Base-by-base conservation (phyloP, 2,113 vertebrate species). In the Jaculus jaculus region DNA sequence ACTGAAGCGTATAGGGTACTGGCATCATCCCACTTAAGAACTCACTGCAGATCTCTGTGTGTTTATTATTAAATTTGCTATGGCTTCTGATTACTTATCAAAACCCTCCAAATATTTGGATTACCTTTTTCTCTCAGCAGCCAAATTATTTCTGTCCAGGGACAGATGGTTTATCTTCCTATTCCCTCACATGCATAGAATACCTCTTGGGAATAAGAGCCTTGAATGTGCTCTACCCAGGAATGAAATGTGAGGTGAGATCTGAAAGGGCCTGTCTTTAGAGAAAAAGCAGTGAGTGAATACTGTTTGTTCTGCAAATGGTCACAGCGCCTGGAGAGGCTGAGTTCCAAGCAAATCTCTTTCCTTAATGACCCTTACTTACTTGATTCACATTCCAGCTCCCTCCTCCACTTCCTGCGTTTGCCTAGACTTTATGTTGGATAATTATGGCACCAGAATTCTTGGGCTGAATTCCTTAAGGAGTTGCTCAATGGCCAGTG, bases 41-140 rank as follows among this genome's bases (percentile, higher is more conserved):
- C 37, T 26, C 78, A 61, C 32, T 68, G 37, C 2, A 88, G 72
- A 72, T 11, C 21, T 32, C 71, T 26, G 39, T 91, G 32, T 23
- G 84, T 89, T 89, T 82, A 69, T 75, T 73, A 72, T 83, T 89
- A 91, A 72, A 89, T 84, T 63, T 39, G 32, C 30, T 92, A 32
- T 18, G n/a, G 47, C 12, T 51, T 63, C n/a, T 1, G 21, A 88
- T 75, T 89, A 83, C 78, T 78, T 88, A 78, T 83, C 51, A 78
- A 47, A 85, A 84, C 39, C 7, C 28, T 58, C 66, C 47, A 92
- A 69, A 54, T 89, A 84, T 32, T 69, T n/a, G 17, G 72, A 51
- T 92, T 7, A 4, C 39, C 84, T 60, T 61, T 83, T 47, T 77
- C 34, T 87, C 32, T 58, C 5, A 23, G 47, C 24, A 88, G 54